Percentiles rank a stretch among this genome's conserved stretches.
Conservation (phyloP, 2,113 vertebrate genomes). For the Leucopternis melanops region DNA sequence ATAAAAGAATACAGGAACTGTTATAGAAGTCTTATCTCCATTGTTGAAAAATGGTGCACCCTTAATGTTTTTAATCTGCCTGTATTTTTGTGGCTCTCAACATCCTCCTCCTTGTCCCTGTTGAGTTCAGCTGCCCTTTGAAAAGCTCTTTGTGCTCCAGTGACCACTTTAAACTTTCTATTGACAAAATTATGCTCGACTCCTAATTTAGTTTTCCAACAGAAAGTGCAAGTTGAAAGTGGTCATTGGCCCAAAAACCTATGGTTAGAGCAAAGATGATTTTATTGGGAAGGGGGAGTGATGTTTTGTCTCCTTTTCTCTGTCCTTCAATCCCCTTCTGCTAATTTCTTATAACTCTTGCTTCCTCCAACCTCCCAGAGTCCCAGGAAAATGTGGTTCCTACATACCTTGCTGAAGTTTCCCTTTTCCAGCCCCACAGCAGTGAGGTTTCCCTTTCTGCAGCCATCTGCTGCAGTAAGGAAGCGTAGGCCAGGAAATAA, state of each 20-base stretch:
- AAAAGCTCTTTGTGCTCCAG: constrained; percentile 26
- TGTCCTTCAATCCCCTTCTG: not conserved
- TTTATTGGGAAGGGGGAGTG: not conserved
- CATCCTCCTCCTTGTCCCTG: not conserved
- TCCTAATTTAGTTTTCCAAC: not conserved
- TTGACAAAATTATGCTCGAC: constrained; percentile 1
- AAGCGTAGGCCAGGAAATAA: not conserved
- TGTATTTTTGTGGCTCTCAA: not conserved
- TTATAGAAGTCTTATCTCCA: not conserved
- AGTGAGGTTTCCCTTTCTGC: not conserved
- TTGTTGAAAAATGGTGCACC: not conserved
- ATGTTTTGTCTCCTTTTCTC: not conserved
- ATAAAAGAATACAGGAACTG: not conserved
- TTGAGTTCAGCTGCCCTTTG: not conserved
- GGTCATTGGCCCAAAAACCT: constrained; percentile 23
- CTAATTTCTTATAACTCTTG: not conserved
- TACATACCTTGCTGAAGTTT: not conserved
- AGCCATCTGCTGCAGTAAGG: not conserved
- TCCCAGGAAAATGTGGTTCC: not conserved
- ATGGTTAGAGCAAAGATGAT: not conserved
- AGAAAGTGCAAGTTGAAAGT: constrained; percentile 31
- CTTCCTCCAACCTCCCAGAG: not conserved
- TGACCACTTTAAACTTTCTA: constrained; percentile 32
- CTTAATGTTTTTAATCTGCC: not conserved
- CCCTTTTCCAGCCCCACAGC: not conserved